phyloP scores from a whole-genome alignment of 2,888 invertebrate species.

The Noctuana brunneofusca region DNA sequence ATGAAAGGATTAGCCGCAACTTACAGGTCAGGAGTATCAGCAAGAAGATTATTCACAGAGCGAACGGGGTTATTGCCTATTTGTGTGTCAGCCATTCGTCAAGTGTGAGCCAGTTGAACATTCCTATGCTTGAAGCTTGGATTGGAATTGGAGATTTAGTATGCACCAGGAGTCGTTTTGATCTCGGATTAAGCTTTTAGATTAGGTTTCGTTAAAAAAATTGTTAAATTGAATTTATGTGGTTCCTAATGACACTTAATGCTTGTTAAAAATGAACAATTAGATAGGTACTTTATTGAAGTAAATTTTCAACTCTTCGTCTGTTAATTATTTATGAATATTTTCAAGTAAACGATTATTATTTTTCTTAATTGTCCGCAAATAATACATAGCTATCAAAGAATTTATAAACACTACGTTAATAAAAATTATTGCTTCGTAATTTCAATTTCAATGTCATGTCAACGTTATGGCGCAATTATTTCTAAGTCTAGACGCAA shows the following conservation, averaged over 20 bases:
- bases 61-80: slow-evolving; percentile 41
- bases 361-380: too few species aligned
- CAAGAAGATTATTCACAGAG: slow-evolving; percentile 31
- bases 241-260: too few species aligned
- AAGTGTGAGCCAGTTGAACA: slow-evolving; percentile 20
- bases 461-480: slow-evolving; percentile 4
- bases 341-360: too few species aligned
- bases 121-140: neutral
- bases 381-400: too few species aligned
- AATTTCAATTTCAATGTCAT: neutral
- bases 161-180: neutral
- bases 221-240: too few species aligned
- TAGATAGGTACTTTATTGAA: too few species aligned
- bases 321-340: too few species aligned
- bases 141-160: neutral
- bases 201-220: neutral
- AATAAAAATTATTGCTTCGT: neutral
- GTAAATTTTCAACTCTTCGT: too few species aligned
- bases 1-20: slow-evolving; percentile 68
- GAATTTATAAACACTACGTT: too few species aligned
- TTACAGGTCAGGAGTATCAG: slow-evolving; percentile 37
- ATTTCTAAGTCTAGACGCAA: slow-evolving; percentile 24
- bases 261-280: too few species aligned
- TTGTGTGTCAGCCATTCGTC: slow-evolving; percentile 40
- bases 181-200: neutral